Base-by-base conservation (phyloP, 2,797 vertebrate genomes). In the Aldrovandia affinis region DNA sequence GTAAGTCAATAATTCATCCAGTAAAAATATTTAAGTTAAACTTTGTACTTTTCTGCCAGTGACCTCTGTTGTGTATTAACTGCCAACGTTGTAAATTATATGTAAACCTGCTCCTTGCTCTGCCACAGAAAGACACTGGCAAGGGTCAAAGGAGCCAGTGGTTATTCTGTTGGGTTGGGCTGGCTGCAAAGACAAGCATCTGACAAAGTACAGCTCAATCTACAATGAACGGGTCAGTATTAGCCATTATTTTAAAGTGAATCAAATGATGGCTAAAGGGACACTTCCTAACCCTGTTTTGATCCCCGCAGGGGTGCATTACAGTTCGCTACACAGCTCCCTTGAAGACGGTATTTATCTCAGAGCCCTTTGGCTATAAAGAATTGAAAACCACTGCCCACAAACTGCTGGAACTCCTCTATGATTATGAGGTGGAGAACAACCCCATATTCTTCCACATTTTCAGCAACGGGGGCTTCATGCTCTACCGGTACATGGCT, bases 161-260 rank as follows among this genome's bases (percentile, higher is more conserved):
- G 97, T 99, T 88, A 96, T 99, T 83, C 95, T 99, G 25, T 84
- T 99, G 14, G 98, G 98, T 28, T 99, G 98, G 98, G 97, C 96
- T 73, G 98, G 98, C 36, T 98, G 97, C 91, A 95, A 92, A 57
- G 97, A 99, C 93, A 97, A 95, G 83, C 94, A 98, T 86, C 96
- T 99, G 78, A 95, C 96, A 85, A 99, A 99, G 88, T 99, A 99
- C 94, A 98, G 98, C 1, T 90, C 95, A 80, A 95, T 99, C 90
- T 99, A 99, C 91, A 97, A 96, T 0, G 91, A 97, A 83, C 96
- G 96, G 96, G 98, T 99, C 82, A 91, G 93, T 87, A 47, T 63
- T 28, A 20, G 44, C 10, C 78, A 22, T 65, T 81, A 33, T 63
- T 81, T 30, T 28, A n/a, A 54, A 14, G 12, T n/a, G 42, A 57